phyloP scores from a whole-genome alignment of 2,797 vertebrate species.

The Cyclopterus lumpus region DNA sequence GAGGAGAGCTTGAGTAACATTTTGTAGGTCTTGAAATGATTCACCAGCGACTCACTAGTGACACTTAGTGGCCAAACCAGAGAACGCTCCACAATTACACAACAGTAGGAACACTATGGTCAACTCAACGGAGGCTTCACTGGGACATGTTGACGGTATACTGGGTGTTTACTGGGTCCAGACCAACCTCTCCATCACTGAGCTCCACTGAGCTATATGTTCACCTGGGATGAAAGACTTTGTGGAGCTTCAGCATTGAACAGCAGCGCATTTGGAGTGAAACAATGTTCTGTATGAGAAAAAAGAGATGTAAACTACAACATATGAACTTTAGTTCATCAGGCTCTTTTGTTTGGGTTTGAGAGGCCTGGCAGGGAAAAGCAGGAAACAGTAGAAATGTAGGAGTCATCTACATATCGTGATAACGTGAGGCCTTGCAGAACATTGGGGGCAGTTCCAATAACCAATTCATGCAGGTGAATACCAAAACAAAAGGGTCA shows the following conservation, averaged over 20 bases:
- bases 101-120: constrained; percentile 38
- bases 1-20: not conserved
- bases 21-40: constrained; percentile 8
- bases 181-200: constrained; percentile 57
- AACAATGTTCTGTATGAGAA: not conserved
- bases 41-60: constrained; percentile 36
- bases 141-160: constrained; percentile 47
- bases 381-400: not conserved
- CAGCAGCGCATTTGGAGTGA: not conserved
- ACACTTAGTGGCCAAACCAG: constrained; percentile 53
- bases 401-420: constrained; percentile 37
- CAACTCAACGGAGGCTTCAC: constrained; percentile 37
- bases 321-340: not conserved
- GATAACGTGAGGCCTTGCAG: not conserved
- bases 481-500: not conserved
- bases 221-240: constrained; percentile 4
- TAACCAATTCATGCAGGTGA: not conserved
- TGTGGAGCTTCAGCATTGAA: constrained; percentile 16
- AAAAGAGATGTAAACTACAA: constrained; percentile 8
- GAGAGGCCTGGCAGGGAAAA: not conserved
- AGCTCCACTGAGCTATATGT: constrained; percentile 42
- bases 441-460: not conserved
- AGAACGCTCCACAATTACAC: constrained; percentile 56
- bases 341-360: not conserved
- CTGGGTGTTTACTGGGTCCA: constrained; percentile 65